Conservation (phyloP, 2,797 vertebrate species). For the Pantherophis alleghaniensis region DNA sequence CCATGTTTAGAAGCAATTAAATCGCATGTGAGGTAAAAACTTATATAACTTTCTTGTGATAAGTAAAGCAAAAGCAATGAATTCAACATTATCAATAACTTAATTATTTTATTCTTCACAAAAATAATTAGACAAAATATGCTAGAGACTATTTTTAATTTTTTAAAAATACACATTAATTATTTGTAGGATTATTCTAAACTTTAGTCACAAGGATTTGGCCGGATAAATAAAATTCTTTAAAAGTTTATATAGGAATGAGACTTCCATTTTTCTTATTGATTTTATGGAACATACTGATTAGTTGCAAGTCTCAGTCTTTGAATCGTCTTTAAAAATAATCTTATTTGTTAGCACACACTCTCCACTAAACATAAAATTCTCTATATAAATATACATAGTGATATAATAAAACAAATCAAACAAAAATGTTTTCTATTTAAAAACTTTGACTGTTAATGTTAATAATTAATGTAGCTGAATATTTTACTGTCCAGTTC, state of each 20-base stretch:
- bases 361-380: conserved; percentile 9
- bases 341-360: not conserved
- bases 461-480: conserved; percentile 8
- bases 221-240: not conserved
- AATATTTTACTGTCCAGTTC: conserved; percentile 7
- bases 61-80: conserved; percentile 11
- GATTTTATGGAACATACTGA: not conserved
- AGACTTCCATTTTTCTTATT: not conserved
- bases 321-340: not conserved
- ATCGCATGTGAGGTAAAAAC: not conserved
- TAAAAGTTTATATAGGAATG: not conserved
- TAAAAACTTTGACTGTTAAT: conserved; percentile 26
- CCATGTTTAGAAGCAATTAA: conserved; percentile 20
- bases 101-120: conserved; percentile 34
- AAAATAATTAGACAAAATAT: conserved; percentile 43
- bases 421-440: conserved; percentile 7
- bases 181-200: not conserved
- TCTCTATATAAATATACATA: not conserved
- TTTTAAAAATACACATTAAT: not conserved
- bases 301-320: not conserved
- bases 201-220: not conserved
- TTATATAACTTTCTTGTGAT: conserved; percentile 5
- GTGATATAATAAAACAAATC: not conserved
- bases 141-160: not conserved
- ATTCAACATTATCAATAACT: conserved; percentile 24